A percentile compares a stretch with the other conserved stretches of the same genome.
Conservation (phyloP, 2,113 vertebrate genomes). For the Pogonocichla stellata region DNA sequence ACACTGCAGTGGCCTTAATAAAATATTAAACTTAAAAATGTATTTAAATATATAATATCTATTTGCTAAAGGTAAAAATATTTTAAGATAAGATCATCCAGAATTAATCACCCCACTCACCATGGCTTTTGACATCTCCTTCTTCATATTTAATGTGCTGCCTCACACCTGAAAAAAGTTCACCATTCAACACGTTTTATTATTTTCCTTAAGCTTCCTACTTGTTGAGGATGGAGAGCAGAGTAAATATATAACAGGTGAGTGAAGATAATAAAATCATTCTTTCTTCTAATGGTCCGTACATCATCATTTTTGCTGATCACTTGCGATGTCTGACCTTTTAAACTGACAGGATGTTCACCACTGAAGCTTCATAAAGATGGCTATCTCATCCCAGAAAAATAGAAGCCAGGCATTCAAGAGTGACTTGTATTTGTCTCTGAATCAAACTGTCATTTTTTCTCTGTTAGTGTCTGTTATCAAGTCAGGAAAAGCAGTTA, state of each 20-base stretch:
- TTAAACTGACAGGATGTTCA: conserved; percentile 74
- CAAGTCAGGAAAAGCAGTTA: conserved; percentile 69
- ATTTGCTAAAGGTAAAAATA: not conserved
- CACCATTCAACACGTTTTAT: conserved; percentile 1
- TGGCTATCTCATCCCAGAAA: conserved; percentile 70
- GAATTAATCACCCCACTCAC: not conserved
- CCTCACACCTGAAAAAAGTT: not conserved
- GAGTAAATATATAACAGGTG: conserved; percentile 65
- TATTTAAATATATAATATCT: not conserved
- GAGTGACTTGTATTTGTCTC: conserved; percentile 70
- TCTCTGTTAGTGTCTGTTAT: conserved; percentile 69
- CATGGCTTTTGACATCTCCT: not conserved
- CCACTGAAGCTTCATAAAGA: conserved; percentile 68
- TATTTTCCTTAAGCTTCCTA: conserved; percentile 24
- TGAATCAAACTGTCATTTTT: conserved; percentile 78
- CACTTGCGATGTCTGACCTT: conserved; percentile 72
- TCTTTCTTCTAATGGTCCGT: conserved; percentile 59
- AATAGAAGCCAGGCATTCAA: conserved; percentile 70
- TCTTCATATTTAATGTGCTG: not conserved
- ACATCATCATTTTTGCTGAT: conserved; percentile 66
- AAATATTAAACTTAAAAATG: not conserved
- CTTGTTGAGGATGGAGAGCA: conserved; percentile 30
- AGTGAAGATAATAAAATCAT: conserved; percentile 66
- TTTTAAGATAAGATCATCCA: not conserved
- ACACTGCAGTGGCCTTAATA: not conserved